phyloP scores from a whole-genome alignment of 2,797 vertebrate species.

The Danionella dracula region DNA sequence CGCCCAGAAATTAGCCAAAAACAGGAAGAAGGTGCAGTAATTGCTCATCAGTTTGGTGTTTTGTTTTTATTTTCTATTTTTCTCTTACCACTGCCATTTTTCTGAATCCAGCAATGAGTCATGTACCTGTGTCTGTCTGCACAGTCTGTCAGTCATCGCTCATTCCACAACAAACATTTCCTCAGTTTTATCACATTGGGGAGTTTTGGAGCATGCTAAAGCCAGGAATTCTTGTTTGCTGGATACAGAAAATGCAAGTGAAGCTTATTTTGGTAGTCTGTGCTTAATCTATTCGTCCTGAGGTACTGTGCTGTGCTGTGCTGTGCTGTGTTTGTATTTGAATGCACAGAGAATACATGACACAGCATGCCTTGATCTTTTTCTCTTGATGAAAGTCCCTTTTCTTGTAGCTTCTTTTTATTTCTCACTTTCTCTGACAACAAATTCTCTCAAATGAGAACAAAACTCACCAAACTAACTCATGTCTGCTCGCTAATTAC shows the following conservation, averaged over 20 bases:
- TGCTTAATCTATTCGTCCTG: constrained; percentile 46
- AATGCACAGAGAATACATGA: neutral
- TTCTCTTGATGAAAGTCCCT: constrained; percentile 12
- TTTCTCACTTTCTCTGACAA: constrained; percentile 1
- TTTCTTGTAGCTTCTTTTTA: neutral
- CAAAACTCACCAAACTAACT: constrained; percentile 33
- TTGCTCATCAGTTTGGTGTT: constrained; percentile 46
- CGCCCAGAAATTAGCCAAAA: constrained; percentile 98
- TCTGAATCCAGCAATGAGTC: constrained; percentile 81
- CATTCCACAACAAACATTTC: constrained; percentile 65
- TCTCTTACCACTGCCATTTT: constrained; percentile 56
- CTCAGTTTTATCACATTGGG: constrained; percentile 33
- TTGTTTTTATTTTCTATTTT: constrained; percentile 51
- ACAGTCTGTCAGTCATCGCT: constrained; percentile 61
- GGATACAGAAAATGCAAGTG: constrained; percentile 78
- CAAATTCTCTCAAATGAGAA: constrained; percentile 1
- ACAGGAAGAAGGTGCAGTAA: constrained; percentile 97
- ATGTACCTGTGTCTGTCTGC: constrained; percentile 43
- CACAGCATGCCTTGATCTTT: constrained; percentile 20
- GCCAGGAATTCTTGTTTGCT: constrained; percentile 59
- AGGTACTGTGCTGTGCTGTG: constrained; percentile 36
- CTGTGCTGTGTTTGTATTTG: constrained; percentile 37
- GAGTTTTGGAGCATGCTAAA: neutral
- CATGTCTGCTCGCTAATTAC: neutral
- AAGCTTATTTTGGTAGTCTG: constrained; percentile 43